These are phyloP conservation scores for Halcyon smyrnensis DNA, from an alignment of 2,797 vertebrate species.

Conservation along the genomic window DNA sequence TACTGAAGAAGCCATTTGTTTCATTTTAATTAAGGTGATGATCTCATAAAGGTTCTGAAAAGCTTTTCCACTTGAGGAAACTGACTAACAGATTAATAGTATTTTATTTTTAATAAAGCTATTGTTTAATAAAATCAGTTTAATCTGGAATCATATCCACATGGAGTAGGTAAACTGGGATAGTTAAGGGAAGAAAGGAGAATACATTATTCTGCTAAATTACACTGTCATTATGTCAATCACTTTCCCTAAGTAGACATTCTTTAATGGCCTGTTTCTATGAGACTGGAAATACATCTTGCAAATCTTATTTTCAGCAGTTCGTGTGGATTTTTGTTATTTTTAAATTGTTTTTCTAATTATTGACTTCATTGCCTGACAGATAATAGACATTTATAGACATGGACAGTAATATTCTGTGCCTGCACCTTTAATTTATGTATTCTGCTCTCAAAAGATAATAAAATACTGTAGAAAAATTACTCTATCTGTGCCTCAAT, in stretches of 20 bases:
- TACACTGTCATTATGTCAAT: background rate
- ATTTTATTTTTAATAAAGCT: background rate
- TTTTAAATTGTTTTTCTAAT: background rate
- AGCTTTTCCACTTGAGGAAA: background rate
- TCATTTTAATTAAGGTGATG: background rate
- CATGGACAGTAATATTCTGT: background rate
- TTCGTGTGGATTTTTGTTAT: background rate
- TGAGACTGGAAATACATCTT: background rate
- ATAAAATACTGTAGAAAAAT: background rate
- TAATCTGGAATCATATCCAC: background rate
- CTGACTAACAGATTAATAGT: background rate
- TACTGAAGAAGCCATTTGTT: background rate
- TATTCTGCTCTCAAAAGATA: background rate
- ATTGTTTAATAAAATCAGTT: background rate
- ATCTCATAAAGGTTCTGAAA: background rate
- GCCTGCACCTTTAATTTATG: background rate
- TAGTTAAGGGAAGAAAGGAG: background rate
- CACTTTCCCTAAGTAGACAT: background rate
- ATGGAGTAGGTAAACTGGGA: background rate
- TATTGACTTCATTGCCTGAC: background rate
- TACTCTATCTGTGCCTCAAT: background rate
- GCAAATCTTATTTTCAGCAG: background rate
- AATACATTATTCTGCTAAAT: background rate
- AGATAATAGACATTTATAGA: background rate
- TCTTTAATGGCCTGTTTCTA: background rate